phyloP scores from a whole-genome alignment of 2,888 invertebrate genomes.

The Yponomeuta malinellus region DNA sequence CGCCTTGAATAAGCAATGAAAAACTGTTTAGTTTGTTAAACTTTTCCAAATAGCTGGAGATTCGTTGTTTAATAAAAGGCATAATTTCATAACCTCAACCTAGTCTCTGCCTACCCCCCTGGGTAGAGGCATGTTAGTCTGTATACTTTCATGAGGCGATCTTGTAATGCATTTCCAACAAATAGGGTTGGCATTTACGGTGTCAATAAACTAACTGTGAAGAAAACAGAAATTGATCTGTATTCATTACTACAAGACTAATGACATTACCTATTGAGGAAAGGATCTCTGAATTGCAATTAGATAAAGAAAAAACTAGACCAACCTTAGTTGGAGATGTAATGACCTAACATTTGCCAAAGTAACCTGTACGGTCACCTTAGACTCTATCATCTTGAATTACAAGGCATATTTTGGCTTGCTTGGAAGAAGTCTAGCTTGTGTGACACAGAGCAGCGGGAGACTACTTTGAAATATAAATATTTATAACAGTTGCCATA shows the following conservation, averaged over 20 bases:
- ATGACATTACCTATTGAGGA: constrained; percentile 6
- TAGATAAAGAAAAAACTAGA: constrained; percentile 15
- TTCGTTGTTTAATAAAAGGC: too few species aligned
- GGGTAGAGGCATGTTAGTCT: neutral
- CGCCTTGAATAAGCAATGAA: neutral
- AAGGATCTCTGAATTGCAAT: constrained; percentile 13
- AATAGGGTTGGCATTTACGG: too few species aligned
- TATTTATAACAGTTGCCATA: too few species aligned
- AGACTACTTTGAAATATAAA: too few species aligned
- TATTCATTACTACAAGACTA: constrained; percentile 10
- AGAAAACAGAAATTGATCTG: neutral
- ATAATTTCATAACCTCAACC: too few species aligned
- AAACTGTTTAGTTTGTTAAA: constrained; percentile 12
- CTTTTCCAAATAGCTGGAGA: neutral
- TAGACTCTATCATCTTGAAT: too few species aligned
- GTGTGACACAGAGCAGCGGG: too few species aligned
- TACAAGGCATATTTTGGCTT: too few species aligned
- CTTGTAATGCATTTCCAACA: too few species aligned
- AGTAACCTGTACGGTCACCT: too few species aligned
- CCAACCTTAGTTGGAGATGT: constrained; percentile 1
- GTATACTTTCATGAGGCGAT: too few species aligned
- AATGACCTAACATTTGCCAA: neutral
- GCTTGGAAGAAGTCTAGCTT: too few species aligned
- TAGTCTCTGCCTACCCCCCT: neutral
- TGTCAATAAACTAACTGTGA: neutral